These are phyloP conservation scores for Xylophagus ater DNA, from an alignment of 2,888 invertebrate genomes.

Conservation along the genomic window DNA sequence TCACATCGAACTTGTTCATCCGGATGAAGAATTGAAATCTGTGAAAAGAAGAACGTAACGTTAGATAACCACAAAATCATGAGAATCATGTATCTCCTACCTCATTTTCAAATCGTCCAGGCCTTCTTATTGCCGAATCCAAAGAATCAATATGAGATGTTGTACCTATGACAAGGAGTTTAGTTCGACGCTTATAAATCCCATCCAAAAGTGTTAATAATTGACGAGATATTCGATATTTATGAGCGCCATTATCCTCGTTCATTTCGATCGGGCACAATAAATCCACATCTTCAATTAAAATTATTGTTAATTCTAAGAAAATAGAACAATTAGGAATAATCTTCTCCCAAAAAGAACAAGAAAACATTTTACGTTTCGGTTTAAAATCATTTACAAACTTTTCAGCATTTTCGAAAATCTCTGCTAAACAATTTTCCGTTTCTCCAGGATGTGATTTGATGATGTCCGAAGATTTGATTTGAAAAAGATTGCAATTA, in stretches of 20 bases:
- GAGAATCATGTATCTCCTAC: constrained; percentile 29
- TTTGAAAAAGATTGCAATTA: too few species aligned
- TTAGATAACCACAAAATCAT: too few species aligned
- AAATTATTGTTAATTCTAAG: constrained; percentile 33
- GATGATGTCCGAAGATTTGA: too few species aligned
- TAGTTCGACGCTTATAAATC: constrained; percentile 23
- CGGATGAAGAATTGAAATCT: constrained; percentile 42
- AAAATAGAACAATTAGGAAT: too few species aligned
- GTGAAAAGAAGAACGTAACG: constrained; percentile 14
- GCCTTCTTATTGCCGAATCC: constrained; percentile 41
- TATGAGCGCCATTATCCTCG: constrained; percentile 28
- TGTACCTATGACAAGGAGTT: constrained; percentile 44
- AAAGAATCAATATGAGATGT: constrained; percentile 42
- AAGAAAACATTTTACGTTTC: too few species aligned
- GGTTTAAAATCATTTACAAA: too few species aligned
- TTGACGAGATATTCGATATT: constrained; percentile 38
- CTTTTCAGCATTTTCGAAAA: too few species aligned
- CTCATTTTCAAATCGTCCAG: constrained; percentile 46
- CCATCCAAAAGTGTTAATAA: constrained; percentile 42
- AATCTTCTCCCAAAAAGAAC: too few species aligned
- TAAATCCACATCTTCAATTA: constrained; percentile 39
- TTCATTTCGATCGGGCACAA: constrained; percentile 34
- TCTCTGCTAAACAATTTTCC: too few species aligned
- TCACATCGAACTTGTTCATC: too few species aligned
- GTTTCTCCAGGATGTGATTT: too few species aligned